phyloP scores from a whole-genome alignment of 35 echinoderm and acorn worm genomes.

The Hemicentrotus pulcherrimus region DNA sequence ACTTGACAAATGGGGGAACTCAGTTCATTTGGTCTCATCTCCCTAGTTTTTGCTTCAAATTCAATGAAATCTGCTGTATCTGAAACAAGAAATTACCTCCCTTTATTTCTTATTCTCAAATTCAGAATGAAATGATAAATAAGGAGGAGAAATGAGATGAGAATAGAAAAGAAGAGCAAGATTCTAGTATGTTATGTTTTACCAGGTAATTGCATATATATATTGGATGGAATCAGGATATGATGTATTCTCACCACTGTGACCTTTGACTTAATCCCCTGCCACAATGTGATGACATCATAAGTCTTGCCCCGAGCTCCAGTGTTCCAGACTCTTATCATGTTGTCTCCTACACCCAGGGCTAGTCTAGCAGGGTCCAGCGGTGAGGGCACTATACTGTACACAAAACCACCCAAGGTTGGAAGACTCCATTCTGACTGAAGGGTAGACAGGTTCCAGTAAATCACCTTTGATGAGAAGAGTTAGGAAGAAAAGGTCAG shows the following conservation, averaged over 20 bases:
- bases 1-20: too few relatives aligned
- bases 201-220: too few relatives aligned
- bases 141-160: too few relatives aligned
- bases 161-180: too few relatives aligned
- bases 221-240: too few relatives aligned
- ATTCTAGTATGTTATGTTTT: too few relatives aligned
- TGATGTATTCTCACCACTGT: constrained; percentile 70
- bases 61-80: too few relatives aligned
- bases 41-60: too few relatives aligned
- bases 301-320: constrained; percentile 51
- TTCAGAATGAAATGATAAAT: too few relatives aligned
- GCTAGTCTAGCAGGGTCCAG: constrained; percentile 78
- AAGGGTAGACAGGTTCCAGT: constrained; percentile 63
- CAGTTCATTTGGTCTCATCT: too few relatives aligned
- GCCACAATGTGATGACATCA: constrained; percentile 76
- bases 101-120: too few relatives aligned
- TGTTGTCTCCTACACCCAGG: constrained; percentile 95
- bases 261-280: constrained; percentile 94
- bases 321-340: constrained; percentile 95
- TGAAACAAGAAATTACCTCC: too few relatives aligned
- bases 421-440: constrained; percentile 64
- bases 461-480: constrained; percentile 71
- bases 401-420: constrained; percentile 93
- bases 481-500: not conserved
- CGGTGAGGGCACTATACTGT: constrained; percentile 68